Conservation (phyloP, 2,113 vertebrate species). For the Okapia johnstoni region DNA sequence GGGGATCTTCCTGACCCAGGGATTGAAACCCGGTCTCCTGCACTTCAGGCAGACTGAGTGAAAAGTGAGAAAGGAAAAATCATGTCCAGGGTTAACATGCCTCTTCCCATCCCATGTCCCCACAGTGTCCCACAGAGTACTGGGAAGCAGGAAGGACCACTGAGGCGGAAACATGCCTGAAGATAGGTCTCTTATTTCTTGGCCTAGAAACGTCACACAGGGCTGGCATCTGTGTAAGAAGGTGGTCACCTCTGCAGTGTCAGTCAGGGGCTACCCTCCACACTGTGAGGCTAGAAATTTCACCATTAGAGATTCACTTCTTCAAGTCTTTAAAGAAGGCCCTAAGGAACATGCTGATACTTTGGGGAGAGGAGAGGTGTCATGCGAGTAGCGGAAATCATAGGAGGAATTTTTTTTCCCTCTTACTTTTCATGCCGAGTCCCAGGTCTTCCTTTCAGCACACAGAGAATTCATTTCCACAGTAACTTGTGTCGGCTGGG, state of each 20-base stretch:
- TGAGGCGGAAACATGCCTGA: background rate
- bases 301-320: background rate
- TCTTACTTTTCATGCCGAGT: background rate
- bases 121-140: background rate
- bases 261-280: background rate
- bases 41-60: background rate
- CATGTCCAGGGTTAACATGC: background rate
- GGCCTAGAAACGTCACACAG: background rate
- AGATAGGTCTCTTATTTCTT: background rate
- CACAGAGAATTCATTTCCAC: background rate
- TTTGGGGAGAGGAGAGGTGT: background rate
- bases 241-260: background rate
- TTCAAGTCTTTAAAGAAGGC: background rate
- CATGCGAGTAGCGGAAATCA: background rate
- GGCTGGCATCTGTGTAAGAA: background rate
- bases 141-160: fast-evolving
- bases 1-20: background rate
- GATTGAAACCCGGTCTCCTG: background rate
- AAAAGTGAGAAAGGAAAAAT: background rate
- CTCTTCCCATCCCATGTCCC: background rate
- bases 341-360: background rate
- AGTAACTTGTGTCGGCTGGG: background rate
- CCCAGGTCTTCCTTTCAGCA: background rate
- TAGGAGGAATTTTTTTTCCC: background rate
- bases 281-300: background rate